Base-by-base conservation (phyloP, 2,797 vertebrate genomes). In the Phyllotis vaccarum region DNA sequence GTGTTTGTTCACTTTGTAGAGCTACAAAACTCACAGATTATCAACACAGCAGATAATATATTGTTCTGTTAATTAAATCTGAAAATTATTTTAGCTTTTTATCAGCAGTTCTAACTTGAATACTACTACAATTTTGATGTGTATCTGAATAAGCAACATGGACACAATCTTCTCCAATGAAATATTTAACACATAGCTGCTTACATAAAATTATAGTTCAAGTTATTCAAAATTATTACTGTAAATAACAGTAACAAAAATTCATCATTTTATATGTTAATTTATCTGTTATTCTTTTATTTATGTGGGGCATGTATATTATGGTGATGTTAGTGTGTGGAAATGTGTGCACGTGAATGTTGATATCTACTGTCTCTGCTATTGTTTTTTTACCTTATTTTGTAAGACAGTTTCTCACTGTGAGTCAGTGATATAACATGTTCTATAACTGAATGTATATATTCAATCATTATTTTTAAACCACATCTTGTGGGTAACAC, bases 11-110 rank as follows among this genome's bases (percentile, higher is more conserved):
- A 93, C 60, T 91, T 52, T 9, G 1, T n/a, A 40, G 1, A 86
- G 37, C 60, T 93, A 54, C n/a, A 94, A 90, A 91, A 74, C 34
- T 94, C 76, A 92, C 83, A 29, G 14, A 56, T n/a, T 54, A 54
- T 40, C 22, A 70, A 54, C 24, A 40, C 46, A 37, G 17, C 9
- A 11, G 11, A 91, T 46, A 85, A 60, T 43, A 1, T 75, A 40
- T 70, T 94, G 0, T 62, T n/a, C n/a, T n/a, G n/a, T 90, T 74
- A 4, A 70, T 75, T 93, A 94, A 93, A 19, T 91, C 16, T 81
- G 6, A 43, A 86, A 92, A 70, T 21, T 89, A 43, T 52, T 27
- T 52, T 68, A 68, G 8, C 72, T 80, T 89, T 64, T 83, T 80
- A 3, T 4, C 58, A 31, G 27, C 60, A 70, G 16, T 83, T 95